These are phyloP conservation scores for Horisme vitalbata DNA, from an alignment of 2,888 invertebrate genomes.

Conservation along the genomic window DNA sequence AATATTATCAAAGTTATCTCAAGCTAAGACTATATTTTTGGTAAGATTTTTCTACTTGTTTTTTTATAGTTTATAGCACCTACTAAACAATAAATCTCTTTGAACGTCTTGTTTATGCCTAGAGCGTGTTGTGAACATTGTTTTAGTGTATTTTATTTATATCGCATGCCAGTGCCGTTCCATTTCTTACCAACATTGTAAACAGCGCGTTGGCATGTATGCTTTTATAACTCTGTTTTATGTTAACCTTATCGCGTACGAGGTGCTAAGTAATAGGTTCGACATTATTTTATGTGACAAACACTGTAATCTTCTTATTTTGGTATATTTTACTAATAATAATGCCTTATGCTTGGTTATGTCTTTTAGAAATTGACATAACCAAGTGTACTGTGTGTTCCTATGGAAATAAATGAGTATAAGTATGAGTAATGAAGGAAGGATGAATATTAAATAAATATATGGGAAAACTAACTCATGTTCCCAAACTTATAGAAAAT, in stretches of 20 bases:
- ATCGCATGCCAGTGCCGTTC: conserved; percentile 25
- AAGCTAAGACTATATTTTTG: too few species aligned
- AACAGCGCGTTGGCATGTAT: conserved; percentile 27
- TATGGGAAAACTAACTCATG: too few species aligned
- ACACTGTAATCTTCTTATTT: conserved; percentile 9
- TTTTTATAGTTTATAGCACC: too few species aligned
- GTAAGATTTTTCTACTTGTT: too few species aligned
- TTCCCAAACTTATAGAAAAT: too few species aligned
- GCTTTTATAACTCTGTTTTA: conserved; percentile 28
- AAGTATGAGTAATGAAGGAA: too few species aligned
- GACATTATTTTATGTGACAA: conserved; percentile 19
- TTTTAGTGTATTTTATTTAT: conserved; percentile 27
- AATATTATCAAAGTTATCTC: too few species aligned
- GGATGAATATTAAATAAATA: too few species aligned
- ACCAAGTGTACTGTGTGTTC: too few species aligned
- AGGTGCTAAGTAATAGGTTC: conserved; percentile 30
- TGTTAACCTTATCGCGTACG: conserved; percentile 27
- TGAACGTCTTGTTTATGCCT: conserved; percentile 21
- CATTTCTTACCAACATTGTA: conserved; percentile 27
- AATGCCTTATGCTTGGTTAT: too few species aligned
- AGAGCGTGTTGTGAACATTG: conserved; percentile 18
- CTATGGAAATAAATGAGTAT: too few species aligned
- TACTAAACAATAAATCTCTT: conserved; percentile 22
- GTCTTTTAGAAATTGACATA: too few species aligned
- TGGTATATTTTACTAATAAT: neutral